Evolutionary conservation across 2,888 invertebrate species (phyloP), one percentile per base, ranked within the genome.

Genomic region (Pterostichus madidus): DNA sequence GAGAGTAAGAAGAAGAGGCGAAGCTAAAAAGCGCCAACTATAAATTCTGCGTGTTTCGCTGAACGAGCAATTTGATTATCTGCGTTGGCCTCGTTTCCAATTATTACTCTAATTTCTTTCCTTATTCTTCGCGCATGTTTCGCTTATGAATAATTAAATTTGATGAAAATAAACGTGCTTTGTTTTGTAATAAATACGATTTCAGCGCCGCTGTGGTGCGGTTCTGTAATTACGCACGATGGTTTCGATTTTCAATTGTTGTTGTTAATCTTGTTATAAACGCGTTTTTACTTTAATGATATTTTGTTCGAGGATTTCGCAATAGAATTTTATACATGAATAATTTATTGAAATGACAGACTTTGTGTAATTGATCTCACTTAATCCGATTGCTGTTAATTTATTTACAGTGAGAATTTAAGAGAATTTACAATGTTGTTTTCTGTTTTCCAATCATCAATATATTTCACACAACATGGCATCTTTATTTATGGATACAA

Each of bases 31-130:
- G 49, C 49, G 49, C 31, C 17, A 76, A 76, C 75, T 76, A 76
- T 76, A 76, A 76, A 76, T 76, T 76, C 32, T 52, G 49, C 32
- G 52, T 52, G 46, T 76, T 76, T 76, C 53, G 52, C 52, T 32
- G 53, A 76, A 76, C 75, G 52, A 76, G 75, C 75, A 52, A 52
- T 76, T 76, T 76, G 75, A 52, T 76, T 52, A 76, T 76, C 17
- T 52, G 53, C 52, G 7, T 11, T 17, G 75, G 32, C 52, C 52
- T 32, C 52, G 75, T 49, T 76, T 76, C 75, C 75, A 76, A 76
- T 68, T 76, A 76, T 76, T 76, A 49, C 75, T 52, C 49, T 52
- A 76, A 76, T 76, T 49, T 76, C 75, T 49, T 52, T 52, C 52
- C 75, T 15, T 76, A 76, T 76, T 76, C 49, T 49, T 56, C 56